These are phyloP conservation scores for Pseudolaguvia tuberculata DNA, from an alignment of 2,113 vertebrate species.

Conservation along the genomic window DNA sequence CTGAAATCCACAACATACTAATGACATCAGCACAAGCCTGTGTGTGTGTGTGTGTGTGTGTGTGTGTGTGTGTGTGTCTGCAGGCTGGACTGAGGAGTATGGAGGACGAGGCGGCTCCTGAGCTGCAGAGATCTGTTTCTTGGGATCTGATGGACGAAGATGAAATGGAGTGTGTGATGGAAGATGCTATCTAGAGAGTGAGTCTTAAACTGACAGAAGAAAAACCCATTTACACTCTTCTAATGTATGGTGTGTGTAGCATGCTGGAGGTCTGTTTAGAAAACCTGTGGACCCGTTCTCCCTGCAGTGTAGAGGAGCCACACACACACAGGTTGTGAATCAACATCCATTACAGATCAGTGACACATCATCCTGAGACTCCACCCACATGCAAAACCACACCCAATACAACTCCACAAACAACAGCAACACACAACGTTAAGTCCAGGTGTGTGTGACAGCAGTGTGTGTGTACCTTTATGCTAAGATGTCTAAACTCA, in stretches of 20 bases:
- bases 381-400: conserved; percentile 57
- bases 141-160: conserved; percentile 83
- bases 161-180: conserved; percentile 79
- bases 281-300: conserved; percentile 72
- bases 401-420: conserved; percentile 73
- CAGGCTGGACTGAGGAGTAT: conserved; percentile 88
- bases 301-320: conserved; percentile 68
- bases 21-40: too few species aligned
- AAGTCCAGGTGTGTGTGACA: too few species aligned
- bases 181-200: conserved; percentile 73
- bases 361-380: conserved; percentile 67
- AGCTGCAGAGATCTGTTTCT: conserved; percentile 84
- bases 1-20: too few species aligned
- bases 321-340: conserved; percentile 72
- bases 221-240: background rate
- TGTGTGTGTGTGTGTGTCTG: too few species aligned
- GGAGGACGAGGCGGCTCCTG: conserved; percentile 79
- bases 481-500: background rate
- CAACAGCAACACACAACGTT: conserved; percentile 46
- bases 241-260: conserved; percentile 58
- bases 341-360: conserved; percentile 81
- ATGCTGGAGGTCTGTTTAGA: conserved; percentile 80
- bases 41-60: too few species aligned
- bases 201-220: background rate
- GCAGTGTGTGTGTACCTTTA: background rate